Evolutionary conservation across 2,797 vertebrate genomes (phyloP).

Genomic region (Helicolenus hilgendorfi): DNA sequence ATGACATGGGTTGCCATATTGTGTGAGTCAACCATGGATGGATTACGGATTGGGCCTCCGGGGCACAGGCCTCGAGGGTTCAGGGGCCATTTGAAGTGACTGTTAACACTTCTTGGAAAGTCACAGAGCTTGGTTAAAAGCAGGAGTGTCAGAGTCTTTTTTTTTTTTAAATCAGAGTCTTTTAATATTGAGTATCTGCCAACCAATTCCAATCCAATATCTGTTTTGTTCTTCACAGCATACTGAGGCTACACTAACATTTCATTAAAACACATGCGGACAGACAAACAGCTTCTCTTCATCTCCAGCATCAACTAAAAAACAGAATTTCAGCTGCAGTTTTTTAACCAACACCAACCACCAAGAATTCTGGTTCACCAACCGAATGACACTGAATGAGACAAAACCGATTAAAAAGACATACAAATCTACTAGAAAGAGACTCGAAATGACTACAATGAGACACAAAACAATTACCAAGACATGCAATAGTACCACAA

Average conservation of each 20-base stretch:
- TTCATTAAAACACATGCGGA: neutral
- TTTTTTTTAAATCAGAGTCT: neutral
- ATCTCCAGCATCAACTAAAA: neutral
- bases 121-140: neutral
- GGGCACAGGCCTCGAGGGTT: neutral
- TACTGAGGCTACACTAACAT: neutral
- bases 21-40: neutral
- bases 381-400: neutral
- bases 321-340: neutral
- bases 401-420: neutral
- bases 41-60: neutral
- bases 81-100: neutral
- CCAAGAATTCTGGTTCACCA: neutral
- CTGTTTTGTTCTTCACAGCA: neutral
- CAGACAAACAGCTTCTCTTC: neutral
- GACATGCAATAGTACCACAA: too few relatives aligned
- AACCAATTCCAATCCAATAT: neutral
- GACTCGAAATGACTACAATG: neutral
- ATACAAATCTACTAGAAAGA: neutral
- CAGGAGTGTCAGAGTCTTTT: neutral
- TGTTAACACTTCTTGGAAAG: neutral
- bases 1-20: constrained; percentile 13
- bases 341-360: neutral
- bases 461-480: neutral
- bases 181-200: neutral